A percentile compares a stretch with the other conserved stretches of the same genome.
Conservation (phyloP, 2,888 invertebrate genomes). For the Athetis lepigone region DNA sequence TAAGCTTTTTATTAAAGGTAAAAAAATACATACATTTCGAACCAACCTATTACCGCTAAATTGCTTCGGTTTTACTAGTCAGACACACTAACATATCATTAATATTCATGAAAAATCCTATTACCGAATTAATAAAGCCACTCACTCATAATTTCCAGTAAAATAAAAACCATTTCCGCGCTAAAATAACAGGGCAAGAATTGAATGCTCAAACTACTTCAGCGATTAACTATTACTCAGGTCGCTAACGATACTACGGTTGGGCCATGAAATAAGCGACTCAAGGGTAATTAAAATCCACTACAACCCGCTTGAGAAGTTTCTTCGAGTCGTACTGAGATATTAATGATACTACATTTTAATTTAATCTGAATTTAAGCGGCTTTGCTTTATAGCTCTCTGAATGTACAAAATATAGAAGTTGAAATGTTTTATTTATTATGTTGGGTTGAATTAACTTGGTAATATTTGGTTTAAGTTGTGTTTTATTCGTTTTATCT, state of each 20-base stretch:
- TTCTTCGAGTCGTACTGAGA: slow-evolving; percentile 42
- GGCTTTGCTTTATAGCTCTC: slow-evolving; percentile 16
- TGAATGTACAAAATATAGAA: slow-evolving; percentile 11
- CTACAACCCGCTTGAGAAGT: slow-evolving; percentile 45
- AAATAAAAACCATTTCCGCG: slow-evolving; percentile 3
- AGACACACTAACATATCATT: not conserved
- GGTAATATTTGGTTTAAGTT: not conserved
- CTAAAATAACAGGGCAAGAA: slow-evolving; percentile 34
- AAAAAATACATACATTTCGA: no score
- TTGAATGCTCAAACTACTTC: slow-evolving; percentile 50
- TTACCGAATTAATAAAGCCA: not conserved
- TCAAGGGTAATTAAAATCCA: slow-evolving; percentile 51
- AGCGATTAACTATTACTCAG: slow-evolving; percentile 61
- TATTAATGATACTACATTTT: slow-evolving; percentile 53
- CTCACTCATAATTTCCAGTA: not conserved
- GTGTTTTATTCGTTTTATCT: not conserved
- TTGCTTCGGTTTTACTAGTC: no score
- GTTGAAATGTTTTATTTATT: slow-evolving; percentile 27
- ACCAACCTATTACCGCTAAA: no score
- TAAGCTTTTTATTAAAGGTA: no score
- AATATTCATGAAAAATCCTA: not conserved
- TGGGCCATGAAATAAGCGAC: slow-evolving; percentile 55
- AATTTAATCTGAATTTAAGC: slow-evolving; percentile 43
- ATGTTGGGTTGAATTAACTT: slow-evolving; percentile 1
- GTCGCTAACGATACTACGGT: slow-evolving; percentile 56